phyloP scores from a whole-genome alignment of 2,113 vertebrate genomes.

The Nymphicus hollandicus region DNA sequence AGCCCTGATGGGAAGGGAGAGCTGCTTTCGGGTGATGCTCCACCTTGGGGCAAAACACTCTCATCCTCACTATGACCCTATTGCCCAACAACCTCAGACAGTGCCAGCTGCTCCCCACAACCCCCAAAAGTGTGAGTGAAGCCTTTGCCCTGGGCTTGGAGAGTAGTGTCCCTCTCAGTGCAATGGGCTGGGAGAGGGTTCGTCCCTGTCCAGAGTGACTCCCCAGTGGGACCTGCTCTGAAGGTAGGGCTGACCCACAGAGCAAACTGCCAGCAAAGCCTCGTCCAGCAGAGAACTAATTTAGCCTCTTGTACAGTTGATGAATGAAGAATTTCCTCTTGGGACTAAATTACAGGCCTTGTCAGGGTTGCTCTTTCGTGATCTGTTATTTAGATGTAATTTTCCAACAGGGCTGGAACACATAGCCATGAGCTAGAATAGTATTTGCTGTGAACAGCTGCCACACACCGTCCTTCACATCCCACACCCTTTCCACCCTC shows the following conservation, averaged over 20 bases:
- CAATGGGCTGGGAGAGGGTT: not conserved
- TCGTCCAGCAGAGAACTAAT: constrained; percentile 74
- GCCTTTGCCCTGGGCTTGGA: not conserved
- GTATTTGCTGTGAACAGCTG: constrained; percentile 74
- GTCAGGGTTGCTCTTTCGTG: constrained; percentile 74
- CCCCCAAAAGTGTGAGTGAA: not conserved
- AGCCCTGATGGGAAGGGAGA: not conserved
- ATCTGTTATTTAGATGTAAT: constrained; percentile 86
- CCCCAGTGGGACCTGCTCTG: constrained; percentile 17
- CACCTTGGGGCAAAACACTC: not conserved
- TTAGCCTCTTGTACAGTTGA: constrained; percentile 75
- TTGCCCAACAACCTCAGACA: not conserved
- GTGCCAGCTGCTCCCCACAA: not conserved
- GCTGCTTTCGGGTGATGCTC: not conserved
- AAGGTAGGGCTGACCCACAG: constrained; percentile 56
- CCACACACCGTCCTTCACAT: constrained; percentile 57
- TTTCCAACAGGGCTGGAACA: constrained; percentile 80
- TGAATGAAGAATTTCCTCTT: constrained; percentile 86
- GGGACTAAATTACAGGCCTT: constrained; percentile 82
- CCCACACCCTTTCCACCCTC: constrained; percentile 48
- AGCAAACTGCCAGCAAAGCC: constrained; percentile 64
- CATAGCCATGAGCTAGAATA: constrained; percentile 77
- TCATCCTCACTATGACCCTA: not conserved
- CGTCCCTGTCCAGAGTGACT: not conserved
- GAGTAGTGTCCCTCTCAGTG: not conserved